Conservation (phyloP, 2,888 invertebrate species). For the Melanargia galathea region DNA sequence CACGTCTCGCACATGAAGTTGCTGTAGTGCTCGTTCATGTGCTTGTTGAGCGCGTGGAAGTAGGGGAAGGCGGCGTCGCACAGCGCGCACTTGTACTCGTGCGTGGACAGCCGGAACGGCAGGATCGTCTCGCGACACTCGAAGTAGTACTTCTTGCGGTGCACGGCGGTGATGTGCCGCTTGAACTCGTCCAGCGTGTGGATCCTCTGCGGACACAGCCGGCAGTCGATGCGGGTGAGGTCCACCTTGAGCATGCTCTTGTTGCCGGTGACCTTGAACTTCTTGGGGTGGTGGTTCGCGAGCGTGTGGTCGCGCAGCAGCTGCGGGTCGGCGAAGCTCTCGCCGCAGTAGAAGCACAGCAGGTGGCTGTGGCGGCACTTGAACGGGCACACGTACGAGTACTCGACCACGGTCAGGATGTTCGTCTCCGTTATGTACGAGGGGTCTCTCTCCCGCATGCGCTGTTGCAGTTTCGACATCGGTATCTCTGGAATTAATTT, state of each 20-base stretch:
- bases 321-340: constrained; percentile 73
- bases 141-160: constrained; percentile 71
- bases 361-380: constrained; percentile 74
- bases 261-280: constrained; percentile 72
- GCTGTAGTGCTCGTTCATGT: constrained; percentile 75
- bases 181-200: constrained; percentile 65
- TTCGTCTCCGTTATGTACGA: constrained; percentile 70
- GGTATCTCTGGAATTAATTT: constrained; percentile 49
- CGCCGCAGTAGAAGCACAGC: constrained; percentile 76
- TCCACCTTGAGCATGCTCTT: constrained; percentile 73
- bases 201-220: constrained; percentile 64
- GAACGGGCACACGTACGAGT: constrained; percentile 69
- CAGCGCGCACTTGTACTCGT: constrained; percentile 71
- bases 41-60: constrained; percentile 68
- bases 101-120: constrained; percentile 66
- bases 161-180: constrained; percentile 65
- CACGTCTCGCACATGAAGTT: constrained; percentile 74
- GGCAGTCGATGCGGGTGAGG: constrained; percentile 70
- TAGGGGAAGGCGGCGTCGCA: constrained; percentile 73
- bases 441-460: constrained; percentile 66
- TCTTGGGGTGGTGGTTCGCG: constrained; percentile 66
- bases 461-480: constrained; percentile 66
- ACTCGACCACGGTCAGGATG: constrained; percentile 65
- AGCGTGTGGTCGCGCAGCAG: constrained; percentile 70
- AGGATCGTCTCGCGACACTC: constrained; percentile 73